Base-by-base conservation (phyloP, 2,888 invertebrate species). In the Linnaemya vulpina region DNA sequence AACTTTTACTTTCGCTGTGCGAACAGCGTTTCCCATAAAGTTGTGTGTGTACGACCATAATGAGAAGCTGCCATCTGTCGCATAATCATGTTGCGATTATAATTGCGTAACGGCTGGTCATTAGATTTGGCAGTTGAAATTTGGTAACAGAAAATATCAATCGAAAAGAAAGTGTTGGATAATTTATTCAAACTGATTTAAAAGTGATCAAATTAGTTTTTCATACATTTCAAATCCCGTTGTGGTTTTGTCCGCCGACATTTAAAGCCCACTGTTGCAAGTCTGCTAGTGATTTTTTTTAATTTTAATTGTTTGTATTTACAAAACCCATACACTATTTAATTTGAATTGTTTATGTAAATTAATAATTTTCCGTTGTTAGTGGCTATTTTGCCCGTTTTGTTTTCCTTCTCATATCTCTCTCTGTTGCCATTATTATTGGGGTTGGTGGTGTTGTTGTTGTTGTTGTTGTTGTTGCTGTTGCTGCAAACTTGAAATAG, bases 111-210 rank as follows among this genome's bases (percentile, higher is more conserved):
- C 70, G 13, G 13, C 49, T 17, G 20, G n/a, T 43, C 17, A 30
- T 8, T 10, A 30, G 20, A 2, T 55, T 77, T 11, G 55, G 38
- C 25, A 13, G 5, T 40, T 67, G 38, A 49, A 67, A 49, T 55
- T 20, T 10, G 22, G 38, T 25, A 20, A 68, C 1, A 10, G 3
- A 40, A 11, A 51, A 51, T 60, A 20, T 40, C 25, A 60, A 78
- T 15, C 13, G 53, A 78, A 78, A 63, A 70, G 78, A 78, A 78
- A 78, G 78, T 78, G 20, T 78, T 62, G 25, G 49, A 63, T 60
- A 70, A 35, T 67, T 65, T 46, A 51, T 51, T 55, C 8, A 11
- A 8, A 22, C 3, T 22, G 13, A 43, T 17, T 11, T 20, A 49
- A 17, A 22, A 25, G 22, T 62, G 10, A 8, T 49, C n/a, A n/a